Evolutionary conservation across 2,888 invertebrate species (phyloP).

Genomic region (Spicauda simplicius): DNA sequence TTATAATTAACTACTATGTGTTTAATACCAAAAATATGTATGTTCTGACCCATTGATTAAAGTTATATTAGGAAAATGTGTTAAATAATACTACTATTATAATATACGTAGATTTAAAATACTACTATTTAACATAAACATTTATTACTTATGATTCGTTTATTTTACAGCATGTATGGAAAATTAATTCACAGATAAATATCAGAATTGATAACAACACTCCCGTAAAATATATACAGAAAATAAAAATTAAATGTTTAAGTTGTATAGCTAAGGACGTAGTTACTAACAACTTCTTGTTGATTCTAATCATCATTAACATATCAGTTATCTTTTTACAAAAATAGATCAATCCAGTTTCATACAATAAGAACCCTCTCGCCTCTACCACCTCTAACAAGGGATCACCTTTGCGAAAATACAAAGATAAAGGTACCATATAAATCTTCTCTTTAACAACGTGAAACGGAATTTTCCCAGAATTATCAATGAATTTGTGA

Average conservation of each 20-base stretch:
- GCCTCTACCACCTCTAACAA: constrained; percentile 4
- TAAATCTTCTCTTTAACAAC: constrained; percentile 12
- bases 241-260: neutral
- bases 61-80: no score
- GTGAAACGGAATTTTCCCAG: neutral
- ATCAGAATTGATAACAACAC: neutral
- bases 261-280: neutral
- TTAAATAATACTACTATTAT: no score
- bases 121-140: no score
- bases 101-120: no score
- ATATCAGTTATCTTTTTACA: neutral
- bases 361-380: constrained; percentile 7
- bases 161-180: neutral
- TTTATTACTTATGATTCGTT: no score
- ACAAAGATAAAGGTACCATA: constrained; percentile 12
- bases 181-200: constrained; percentile 6
- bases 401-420: constrained; percentile 7
- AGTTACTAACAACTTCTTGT: neutral
- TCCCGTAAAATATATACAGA: constrained; percentile 17
- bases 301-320: neutral
- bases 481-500: constrained; percentile 11
- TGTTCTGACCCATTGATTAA: no score
- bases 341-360: constrained; percentile 7
- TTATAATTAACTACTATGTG: no score
- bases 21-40: no score